Evolutionary conservation across 2,113 vertebrate genomes (phyloP).

Genomic region (Phylloscopus whistleri): DNA sequence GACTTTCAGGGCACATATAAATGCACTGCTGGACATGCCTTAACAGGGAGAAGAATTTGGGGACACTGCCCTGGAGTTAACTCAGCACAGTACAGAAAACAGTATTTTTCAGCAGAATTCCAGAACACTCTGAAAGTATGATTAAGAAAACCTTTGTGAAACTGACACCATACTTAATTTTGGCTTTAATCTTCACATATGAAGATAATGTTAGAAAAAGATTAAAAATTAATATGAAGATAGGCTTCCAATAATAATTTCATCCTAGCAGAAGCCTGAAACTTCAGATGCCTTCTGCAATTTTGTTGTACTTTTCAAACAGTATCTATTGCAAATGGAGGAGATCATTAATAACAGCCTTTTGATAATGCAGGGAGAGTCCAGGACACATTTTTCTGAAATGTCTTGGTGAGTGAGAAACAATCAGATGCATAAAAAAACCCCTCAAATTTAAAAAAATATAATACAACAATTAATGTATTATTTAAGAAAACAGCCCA

Average conservation of each 20-base stretch:
- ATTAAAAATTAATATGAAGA: constrained; percentile 24
- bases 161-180: background rate
- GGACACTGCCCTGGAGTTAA: background rate
- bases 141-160: background rate
- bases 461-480: background rate
- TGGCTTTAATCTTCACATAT: constrained; percentile 19
- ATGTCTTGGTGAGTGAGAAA: background rate
- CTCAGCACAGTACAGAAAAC: background rate
- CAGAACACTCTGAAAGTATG: background rate
- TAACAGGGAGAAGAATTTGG: background rate
- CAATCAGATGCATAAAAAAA: background rate
- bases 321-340: background rate
- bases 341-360: background rate
- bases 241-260: background rate
- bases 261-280: background rate
- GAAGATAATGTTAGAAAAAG: constrained; percentile 14
- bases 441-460: background rate
- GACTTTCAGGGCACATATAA: background rate
- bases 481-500: background rate
- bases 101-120: background rate
- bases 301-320: background rate
- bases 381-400: background rate
- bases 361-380: background rate
- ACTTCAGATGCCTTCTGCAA: background rate
- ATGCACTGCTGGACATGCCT: background rate